phyloP scores from a whole-genome alignment of 37 sponge, comb jelly and placozoan species.

The Aphrocallistes beatrix region DNA sequence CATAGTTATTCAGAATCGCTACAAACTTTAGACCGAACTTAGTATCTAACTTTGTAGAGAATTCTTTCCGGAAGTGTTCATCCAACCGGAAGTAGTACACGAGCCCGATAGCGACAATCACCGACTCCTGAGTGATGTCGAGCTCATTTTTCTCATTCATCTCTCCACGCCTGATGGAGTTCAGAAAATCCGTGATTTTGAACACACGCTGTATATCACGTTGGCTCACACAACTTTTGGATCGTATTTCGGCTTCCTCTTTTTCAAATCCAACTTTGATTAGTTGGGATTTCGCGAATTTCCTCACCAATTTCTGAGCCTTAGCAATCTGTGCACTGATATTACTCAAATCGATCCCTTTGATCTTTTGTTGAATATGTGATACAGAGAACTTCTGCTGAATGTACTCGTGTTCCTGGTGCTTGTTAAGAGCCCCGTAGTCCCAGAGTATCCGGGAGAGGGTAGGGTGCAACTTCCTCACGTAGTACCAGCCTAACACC shows the following conservation, averaged over 20 bases:
- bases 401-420: slow-evolving; percentile 80
- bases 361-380: neutral
- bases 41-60: slow-evolving; percentile 25
- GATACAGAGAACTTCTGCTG: slow-evolving; percentile 15
- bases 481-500: slow-evolving; percentile 69
- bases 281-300: slow-evolving; percentile 53
- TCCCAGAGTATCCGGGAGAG: slow-evolving; percentile 69
- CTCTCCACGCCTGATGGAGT: neutral
- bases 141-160: neutral
- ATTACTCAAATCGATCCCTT: neutral
- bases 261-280: neutral
- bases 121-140: slow-evolving; percentile 32
- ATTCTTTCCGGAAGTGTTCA: slow-evolving; percentile 30
- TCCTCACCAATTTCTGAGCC: slow-evolving; percentile 58
- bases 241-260: neutral
- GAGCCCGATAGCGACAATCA: slow-evolving; percentile 63
- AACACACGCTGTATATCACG: slow-evolving; percentile 45
- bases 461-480: slow-evolving; percentile 63
- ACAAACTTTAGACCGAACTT: neutral
- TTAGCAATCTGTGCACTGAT: slow-evolving; percentile 51
- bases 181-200: neutral
- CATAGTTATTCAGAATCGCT: neutral
- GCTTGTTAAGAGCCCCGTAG: slow-evolving; percentile 67
- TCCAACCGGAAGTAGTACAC: slow-evolving; percentile 78
- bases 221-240: slow-evolving; percentile 55